These are phyloP conservation scores for Apis dorsata DNA, from an alignment of 1,140 invertebrate species.

Conservation along the genomic window DNA sequence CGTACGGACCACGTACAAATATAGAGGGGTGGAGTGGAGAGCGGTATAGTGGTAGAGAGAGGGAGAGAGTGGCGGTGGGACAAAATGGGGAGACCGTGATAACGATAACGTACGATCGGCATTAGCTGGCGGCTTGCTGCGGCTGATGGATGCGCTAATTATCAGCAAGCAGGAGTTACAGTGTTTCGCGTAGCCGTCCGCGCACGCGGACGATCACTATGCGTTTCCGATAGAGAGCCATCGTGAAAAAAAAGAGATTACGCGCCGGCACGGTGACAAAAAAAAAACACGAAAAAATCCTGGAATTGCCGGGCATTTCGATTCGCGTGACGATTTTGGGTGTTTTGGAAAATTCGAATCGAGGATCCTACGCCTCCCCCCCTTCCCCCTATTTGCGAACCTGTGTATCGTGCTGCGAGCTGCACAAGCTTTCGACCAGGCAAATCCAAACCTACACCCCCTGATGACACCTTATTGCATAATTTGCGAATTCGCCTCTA, in stretches of 20 bases:
- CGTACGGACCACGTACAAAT: constrained; percentile 69
- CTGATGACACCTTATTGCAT: constrained; percentile 24
- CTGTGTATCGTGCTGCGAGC: neutral
- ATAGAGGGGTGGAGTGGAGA: constrained; percentile 42
- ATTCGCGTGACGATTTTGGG: neutral
- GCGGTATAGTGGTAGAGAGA: neutral
- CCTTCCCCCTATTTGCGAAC: neutral
- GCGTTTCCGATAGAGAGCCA: constrained; percentile 60
- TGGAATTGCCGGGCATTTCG: constrained; percentile 6
- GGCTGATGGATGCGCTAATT: constrained; percentile 81
- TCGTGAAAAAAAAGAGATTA: constrained; percentile 56
- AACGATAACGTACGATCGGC: constrained; percentile 81
- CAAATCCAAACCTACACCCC: constrained; percentile 31
- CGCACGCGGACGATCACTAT: constrained; percentile 51
- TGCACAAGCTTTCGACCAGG: neutral
- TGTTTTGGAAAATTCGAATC: constrained; percentile 18
- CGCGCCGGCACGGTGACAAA: constrained; percentile 2
- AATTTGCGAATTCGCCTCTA: constrained; percentile 29
- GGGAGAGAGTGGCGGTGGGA: constrained; percentile 50
- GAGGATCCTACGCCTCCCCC: neutral
- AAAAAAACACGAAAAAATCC: constrained; percentile 24
- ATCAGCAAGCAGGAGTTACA: constrained; percentile 81
- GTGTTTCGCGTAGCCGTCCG: constrained; percentile 67
- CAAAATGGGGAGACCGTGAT: constrained; percentile 75
- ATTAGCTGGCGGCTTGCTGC: constrained; percentile 79